These are phyloP conservation scores for Euwallacea fornicatus DNA, from an alignment of 1,140 invertebrate genomes.

Conservation along the genomic window DNA sequence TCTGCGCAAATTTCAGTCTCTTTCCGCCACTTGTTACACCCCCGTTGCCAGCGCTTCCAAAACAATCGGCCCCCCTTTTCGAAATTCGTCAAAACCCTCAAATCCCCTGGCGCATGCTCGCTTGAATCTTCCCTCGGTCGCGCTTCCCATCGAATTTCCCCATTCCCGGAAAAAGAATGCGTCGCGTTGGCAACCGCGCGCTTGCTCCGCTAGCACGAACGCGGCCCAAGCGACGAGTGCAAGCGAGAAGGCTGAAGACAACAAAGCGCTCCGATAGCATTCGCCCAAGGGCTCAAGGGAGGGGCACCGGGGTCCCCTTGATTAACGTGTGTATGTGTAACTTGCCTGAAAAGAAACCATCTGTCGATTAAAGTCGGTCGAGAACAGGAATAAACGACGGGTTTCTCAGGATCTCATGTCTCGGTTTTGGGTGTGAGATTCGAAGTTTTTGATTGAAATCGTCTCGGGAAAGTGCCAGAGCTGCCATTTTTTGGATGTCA, in stretches of 20 bases:
- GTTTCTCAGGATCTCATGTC: constrained; percentile 9
- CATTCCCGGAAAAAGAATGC: constrained; percentile 7
- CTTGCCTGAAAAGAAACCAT: constrained; percentile 26
- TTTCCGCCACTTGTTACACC: constrained; percentile 6
- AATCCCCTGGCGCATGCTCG: constrained; percentile 10
- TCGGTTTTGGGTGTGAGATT: constrained; percentile 9
- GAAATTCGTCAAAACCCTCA: background rate
- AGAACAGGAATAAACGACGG: constrained; percentile 16
- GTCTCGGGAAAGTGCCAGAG: constrained; percentile 44
- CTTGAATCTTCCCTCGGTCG: background rate
- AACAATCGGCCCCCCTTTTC: background rate
- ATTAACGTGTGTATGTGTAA: constrained; percentile 20
- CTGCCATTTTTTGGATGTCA: too few relatives aligned
- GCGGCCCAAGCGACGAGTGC: background rate
- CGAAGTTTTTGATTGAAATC: constrained; percentile 21
- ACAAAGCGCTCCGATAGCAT: constrained; percentile 12
- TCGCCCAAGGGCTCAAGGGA: constrained; percentile 19
- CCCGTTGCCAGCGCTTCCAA: background rate
- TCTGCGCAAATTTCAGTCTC: background rate
- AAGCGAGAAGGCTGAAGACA: background rate
- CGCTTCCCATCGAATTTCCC: constrained; percentile 8
- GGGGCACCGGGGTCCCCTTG: constrained; percentile 22
- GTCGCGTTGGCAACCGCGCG: constrained; percentile 16
- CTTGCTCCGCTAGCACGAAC: background rate
- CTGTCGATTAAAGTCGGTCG: constrained; percentile 4